Base-by-base conservation (phyloP, 2,797 vertebrate species). In the Coregonus suidteri region DNA sequence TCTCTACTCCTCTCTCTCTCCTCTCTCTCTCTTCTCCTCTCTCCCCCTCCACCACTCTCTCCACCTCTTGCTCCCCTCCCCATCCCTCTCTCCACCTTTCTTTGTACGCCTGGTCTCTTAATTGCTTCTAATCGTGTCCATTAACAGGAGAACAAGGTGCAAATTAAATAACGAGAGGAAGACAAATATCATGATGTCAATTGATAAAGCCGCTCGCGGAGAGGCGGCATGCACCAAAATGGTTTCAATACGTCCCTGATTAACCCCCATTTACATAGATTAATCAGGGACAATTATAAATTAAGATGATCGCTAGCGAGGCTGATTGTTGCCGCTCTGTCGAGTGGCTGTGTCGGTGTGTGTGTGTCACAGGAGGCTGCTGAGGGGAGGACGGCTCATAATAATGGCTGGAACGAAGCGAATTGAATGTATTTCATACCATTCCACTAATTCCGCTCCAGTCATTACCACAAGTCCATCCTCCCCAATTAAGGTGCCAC, bases 101-200 rank as follows among this genome's bases (percentile, higher is more conserved):
- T 81, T 77, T n/a, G 75, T 68, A 84, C 81, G 85, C 86, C 88
- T 90, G 93, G 89, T 34, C 91, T 91, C 93, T 93, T 96, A 96
- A 96, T 96, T 95, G 95, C 93, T 90, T 87, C 90, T 95, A 96
- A 96, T 96, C 95, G 93, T 93, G 88, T 88, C 94, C 92, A 96
- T 96, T 96, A 96, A 92, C 93, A 93, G 92, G 91, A 90, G 94
- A 94, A 95, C 93, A 93, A 94, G 93, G 93, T 94, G 90, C 90
- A 93, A 85, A 34, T 90, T 91, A 93, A 95, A 94, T 92, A 90
- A 91, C 74, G 75, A 91, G 91, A 92, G 86, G 79, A 86, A 90
- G 90, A 88, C 92, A 94, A 92, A 95, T 93, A 94, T 88, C n/a
- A n/a, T 92, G 88, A 92, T 93, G 90, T 90, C 92, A 93, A 91